Percentiles rank a stretch among this genome's conserved stretches.
Evolutionary conservation across 1,140 invertebrate genomes (phyloP).

Genomic region (Nymphalis io): DNA sequence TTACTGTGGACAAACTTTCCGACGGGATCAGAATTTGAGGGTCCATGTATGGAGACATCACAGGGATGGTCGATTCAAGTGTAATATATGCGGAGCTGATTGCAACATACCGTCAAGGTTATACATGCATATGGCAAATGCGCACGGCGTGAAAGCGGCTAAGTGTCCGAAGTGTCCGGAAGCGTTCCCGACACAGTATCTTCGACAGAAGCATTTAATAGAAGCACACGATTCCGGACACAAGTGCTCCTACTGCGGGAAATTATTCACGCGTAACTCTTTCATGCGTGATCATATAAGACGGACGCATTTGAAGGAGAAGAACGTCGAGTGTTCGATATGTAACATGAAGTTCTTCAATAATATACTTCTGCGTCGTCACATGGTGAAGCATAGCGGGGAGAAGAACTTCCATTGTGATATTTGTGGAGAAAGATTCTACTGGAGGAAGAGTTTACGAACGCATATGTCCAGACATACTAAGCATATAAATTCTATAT

Average conservation of each 20-base stretch:
- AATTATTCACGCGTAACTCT: constrained; percentile 68
- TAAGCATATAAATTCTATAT: constrained; percentile 45
- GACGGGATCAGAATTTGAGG: constrained; percentile 66
- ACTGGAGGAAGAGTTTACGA: constrained; percentile 65
- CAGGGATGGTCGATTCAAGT: constrained; percentile 66
- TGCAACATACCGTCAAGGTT: constrained; percentile 68
- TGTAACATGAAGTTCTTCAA: constrained; percentile 77
- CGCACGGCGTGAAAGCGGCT: constrained; percentile 64
- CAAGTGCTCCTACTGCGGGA: constrained; percentile 66
- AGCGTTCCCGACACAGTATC: constrained; percentile 63
- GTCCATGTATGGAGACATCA: constrained; percentile 74
- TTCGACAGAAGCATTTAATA: constrained; percentile 70
- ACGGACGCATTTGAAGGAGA: constrained; percentile 75
- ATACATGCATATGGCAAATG: constrained; percentile 73
- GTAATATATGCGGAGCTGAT: constrained; percentile 60
- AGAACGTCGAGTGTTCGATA: constrained; percentile 71
- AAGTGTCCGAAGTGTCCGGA: constrained; percentile 70
- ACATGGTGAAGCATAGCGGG: constrained; percentile 85
- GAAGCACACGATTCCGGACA: constrained; percentile 65
- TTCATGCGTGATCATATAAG: constrained; percentile 69
- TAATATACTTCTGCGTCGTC: constrained; percentile 83
- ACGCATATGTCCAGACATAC: constrained; percentile 65
- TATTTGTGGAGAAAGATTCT: constrained; percentile 75
- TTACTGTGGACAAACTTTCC: constrained; percentile 68
- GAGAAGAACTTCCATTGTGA: constrained; percentile 74